Percentiles rank a stretch among this genome's conserved stretches.
These are phyloP conservation scores for Hippasteria phrygiana DNA, from an alignment of 53 echinoderm and acorn worm genomes.

Conservation along the genomic window DNA sequence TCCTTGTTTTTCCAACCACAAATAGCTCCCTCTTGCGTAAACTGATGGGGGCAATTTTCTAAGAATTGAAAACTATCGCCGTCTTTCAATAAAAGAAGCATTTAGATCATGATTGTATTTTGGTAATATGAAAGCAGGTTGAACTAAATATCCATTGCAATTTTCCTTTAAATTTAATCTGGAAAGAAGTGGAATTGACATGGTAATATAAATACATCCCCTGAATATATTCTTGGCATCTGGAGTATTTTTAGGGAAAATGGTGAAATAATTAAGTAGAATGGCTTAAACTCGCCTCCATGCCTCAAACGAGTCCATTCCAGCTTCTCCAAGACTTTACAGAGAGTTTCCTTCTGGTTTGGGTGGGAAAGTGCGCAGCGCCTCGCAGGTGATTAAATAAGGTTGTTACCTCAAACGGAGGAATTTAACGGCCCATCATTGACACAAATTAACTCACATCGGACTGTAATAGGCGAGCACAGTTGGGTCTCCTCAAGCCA, in stretches of 20 bases:
- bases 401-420: slow-evolving; percentile 40
- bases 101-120: no score
- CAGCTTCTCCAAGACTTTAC: slow-evolving; percentile 28
- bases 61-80: no score
- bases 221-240: no score
- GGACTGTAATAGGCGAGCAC: neutral
- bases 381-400: slow-evolving; percentile 52
- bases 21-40: no score
- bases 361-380: slow-evolving; percentile 48
- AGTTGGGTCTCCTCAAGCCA: slow-evolving; percentile 1
- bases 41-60: no score
- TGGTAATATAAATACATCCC: no score
- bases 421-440: slow-evolving; percentile 41
- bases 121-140: no score
- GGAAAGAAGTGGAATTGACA: no score
- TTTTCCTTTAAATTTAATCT: neutral
- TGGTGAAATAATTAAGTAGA: neutral
- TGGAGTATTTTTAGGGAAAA: neutral
- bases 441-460: slow-evolving; percentile 29
- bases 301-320: neutral
- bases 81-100: no score
- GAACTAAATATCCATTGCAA: no score
- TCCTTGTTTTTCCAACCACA: no score
- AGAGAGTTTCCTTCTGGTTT: neutral
- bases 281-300: no score